phyloP scores from a whole-genome alignment of 1,140 invertebrate species.

The Aphaenogaster ashmeadi region DNA sequence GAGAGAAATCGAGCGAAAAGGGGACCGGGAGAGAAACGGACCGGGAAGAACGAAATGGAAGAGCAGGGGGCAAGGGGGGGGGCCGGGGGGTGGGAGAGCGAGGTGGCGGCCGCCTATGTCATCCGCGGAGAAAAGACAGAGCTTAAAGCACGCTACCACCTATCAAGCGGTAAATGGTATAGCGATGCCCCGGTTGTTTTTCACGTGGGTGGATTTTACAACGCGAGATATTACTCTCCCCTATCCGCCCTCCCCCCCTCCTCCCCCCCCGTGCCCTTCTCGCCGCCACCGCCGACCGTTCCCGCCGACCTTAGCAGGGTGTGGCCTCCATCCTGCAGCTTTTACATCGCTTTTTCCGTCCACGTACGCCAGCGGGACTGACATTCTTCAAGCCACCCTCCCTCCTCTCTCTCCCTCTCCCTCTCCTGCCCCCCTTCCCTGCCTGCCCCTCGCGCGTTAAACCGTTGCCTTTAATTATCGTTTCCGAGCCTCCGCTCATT shows the following conservation, averaged over 20 bases:
- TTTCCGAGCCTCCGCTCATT: background rate
- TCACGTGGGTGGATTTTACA: slow-evolving; percentile 55
- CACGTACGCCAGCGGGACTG: slow-evolving; percentile 47
- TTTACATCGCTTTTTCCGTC: slow-evolving; percentile 66
- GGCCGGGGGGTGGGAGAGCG: background rate
- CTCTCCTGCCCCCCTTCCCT: background rate
- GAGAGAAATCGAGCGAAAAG: slow-evolving; percentile 52
- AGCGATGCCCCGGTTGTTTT: slow-evolving; percentile 53
- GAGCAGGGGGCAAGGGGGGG: background rate
- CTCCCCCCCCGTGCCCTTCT: background rate
- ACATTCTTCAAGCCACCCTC: slow-evolving; percentile 55
- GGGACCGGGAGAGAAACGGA: slow-evolving; percentile 26
- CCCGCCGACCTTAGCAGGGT: slow-evolving; percentile 43
- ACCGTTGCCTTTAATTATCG: slow-evolving; percentile 29
- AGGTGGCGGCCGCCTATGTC: background rate
- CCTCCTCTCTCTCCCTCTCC: too few relatives aligned
- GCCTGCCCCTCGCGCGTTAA: background rate
- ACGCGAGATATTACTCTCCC: slow-evolving; percentile 59
- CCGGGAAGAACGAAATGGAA: background rate
- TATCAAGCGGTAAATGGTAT: slow-evolving; percentile 60
- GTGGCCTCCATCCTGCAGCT: slow-evolving; percentile 45
- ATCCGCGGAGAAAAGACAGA: slow-evolving; percentile 42
- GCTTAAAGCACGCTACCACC: slow-evolving; percentile 40
- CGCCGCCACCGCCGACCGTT: background rate
- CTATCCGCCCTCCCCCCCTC: background rate